phyloP scores from a whole-genome alignment of 2,797 vertebrate species.

The Atherinosoma microstoma region DNA sequence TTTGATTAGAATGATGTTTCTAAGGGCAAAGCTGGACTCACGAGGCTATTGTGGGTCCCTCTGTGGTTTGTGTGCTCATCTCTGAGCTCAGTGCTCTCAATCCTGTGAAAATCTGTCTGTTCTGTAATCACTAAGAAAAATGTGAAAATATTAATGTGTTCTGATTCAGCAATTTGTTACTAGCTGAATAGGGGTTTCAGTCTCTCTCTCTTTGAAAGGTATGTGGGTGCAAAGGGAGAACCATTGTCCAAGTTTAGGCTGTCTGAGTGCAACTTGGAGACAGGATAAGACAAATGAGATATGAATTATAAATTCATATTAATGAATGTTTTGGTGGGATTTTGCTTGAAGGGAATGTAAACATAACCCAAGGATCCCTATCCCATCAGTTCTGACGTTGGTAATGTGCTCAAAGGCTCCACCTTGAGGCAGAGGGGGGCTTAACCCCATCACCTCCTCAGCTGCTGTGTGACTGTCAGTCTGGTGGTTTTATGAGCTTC shows the following conservation, averaged over 20 bases:
- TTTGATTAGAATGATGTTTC: constrained; percentile 2
- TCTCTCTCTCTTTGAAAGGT: neutral
- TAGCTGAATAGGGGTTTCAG: neutral
- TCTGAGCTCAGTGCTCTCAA: constrained; percentile 12
- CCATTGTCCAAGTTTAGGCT: neutral
- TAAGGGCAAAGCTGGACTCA: constrained; percentile 1
- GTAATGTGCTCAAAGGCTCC: constrained; percentile 51
- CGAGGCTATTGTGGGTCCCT: constrained; percentile 8
- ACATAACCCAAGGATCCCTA: neutral
- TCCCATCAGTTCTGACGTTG: constrained; percentile 5
- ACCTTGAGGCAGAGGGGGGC: constrained; percentile 48
- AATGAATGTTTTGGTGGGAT: neutral
- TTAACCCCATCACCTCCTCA: neutral
- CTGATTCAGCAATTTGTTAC: neutral
- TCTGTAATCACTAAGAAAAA: constrained; percentile 3
- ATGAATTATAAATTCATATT: neutral
- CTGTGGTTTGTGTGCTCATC: constrained; percentile 23
- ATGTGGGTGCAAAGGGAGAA: neutral
- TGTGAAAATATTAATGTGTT: constrained; percentile 3
- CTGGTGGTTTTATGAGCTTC: constrained; percentile 23
- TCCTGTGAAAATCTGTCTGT: constrained; percentile 11
- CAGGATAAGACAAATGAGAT: neutral
- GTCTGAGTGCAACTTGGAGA: neutral
- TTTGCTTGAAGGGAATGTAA: neutral
- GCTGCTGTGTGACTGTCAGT: constrained; percentile 8